Percentiles rank a stretch among this genome's conserved stretches.
Conservation (phyloP, 2,797 vertebrate species). For the Halcyon smyrnensis region DNA sequence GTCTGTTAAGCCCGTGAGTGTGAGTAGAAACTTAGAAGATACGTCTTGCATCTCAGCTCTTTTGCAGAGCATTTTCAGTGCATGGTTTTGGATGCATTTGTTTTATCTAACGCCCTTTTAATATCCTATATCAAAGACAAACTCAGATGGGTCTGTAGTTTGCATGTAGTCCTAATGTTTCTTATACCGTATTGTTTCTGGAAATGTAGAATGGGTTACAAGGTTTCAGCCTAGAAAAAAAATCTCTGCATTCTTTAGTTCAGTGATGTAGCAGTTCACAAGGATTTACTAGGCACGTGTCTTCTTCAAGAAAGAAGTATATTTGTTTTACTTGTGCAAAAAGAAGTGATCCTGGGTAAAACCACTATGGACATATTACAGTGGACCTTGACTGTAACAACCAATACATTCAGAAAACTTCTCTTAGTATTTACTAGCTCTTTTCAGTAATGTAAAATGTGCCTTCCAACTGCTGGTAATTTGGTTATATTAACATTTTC, state of each 20-base stretch:
- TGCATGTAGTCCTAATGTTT: not conserved
- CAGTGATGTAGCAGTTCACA: not conserved
- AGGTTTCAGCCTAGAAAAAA: not conserved
- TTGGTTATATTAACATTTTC: slow-evolving; percentile 14
- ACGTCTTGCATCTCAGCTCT: not conserved
- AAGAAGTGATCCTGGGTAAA: not conserved
- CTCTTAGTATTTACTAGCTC: not conserved
- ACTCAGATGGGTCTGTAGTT: not conserved
- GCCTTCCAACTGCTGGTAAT: not conserved
- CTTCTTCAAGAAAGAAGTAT: not conserved
- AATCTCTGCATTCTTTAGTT: not conserved
- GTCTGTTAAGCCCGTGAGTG: not conserved
- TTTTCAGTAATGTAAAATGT: not conserved
- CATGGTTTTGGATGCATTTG: not conserved
- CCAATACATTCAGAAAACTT: not conserved
- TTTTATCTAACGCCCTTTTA: not conserved
- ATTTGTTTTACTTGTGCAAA: not conserved
- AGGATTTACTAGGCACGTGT: not conserved
- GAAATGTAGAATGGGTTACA: not conserved
- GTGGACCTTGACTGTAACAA: not conserved
- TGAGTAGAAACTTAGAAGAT: not conserved
- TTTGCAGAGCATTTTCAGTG: not conserved
- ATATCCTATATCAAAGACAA: not conserved
- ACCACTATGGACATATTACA: not conserved
- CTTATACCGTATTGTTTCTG: not conserved